These are phyloP conservation scores for Agapornis canus DNA, from an alignment of 2,797 vertebrate species.

Conservation along the genomic window DNA sequence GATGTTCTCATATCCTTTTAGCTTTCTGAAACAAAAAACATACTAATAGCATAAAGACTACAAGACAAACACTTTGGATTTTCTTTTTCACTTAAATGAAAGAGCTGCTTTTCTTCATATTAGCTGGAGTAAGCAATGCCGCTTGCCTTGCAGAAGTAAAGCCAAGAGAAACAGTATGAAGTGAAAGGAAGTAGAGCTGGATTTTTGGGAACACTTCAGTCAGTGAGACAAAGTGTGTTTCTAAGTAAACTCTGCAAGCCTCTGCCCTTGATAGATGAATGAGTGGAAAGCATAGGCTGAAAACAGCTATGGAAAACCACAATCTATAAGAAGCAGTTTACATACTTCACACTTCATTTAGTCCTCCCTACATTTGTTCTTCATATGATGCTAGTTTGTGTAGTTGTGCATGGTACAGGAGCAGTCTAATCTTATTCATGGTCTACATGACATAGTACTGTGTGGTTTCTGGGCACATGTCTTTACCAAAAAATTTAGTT, in stretches of 20 bases:
- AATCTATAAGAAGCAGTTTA: background rate
- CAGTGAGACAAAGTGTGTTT: background rate
- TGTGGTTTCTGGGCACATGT: background rate
- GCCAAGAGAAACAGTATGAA: background rate
- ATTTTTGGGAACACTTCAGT: background rate
- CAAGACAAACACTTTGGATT: background rate
- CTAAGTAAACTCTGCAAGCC: background rate
- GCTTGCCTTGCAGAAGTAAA: background rate
- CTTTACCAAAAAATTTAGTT: background rate
- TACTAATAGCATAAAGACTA: background rate
- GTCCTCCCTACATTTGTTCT: background rate
- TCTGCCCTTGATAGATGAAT: background rate
- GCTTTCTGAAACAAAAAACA: background rate
- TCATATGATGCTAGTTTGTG: background rate
- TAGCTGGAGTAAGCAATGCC: background rate
- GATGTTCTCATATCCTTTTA: background rate
- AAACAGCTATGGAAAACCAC: background rate
- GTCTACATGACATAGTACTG: background rate
- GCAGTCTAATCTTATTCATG: background rate
- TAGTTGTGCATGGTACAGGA: background rate
- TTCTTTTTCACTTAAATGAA: background rate
- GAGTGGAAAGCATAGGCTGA: accelerated
- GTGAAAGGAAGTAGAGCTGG: background rate
- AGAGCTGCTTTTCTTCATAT: background rate
- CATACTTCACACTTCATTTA: background rate